phyloP scores from a whole-genome alignment of 2,888 invertebrate species.

The Anagyrus pseudococci region DNA sequence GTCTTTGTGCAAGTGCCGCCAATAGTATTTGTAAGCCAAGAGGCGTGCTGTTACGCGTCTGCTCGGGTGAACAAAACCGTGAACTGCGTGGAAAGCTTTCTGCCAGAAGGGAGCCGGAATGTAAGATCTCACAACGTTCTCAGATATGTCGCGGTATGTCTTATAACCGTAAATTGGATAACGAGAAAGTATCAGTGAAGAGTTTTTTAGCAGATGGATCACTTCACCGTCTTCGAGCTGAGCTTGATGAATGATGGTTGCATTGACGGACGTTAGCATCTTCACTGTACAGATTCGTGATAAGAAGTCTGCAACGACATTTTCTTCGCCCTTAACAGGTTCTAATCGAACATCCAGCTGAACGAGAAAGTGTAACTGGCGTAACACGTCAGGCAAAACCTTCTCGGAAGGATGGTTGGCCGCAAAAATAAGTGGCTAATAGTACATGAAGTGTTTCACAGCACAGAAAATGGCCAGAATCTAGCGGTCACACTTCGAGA shows the following conservation, averaged over 20 bases:
- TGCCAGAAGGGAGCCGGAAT: too few species aligned
- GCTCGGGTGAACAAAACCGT: too few species aligned
- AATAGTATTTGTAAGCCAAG: too few species aligned
- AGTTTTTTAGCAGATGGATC: not conserved
- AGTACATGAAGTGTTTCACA: not conserved
- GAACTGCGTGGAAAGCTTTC: too few species aligned
- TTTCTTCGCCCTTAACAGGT: not conserved
- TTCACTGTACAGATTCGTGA: too few species aligned
- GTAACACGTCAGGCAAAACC: not conserved
- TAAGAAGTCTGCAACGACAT: not conserved
- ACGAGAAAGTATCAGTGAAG: not conserved
- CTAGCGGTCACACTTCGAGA: too few species aligned
- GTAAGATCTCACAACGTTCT: too few species aligned
- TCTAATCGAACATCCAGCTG: not conserved
- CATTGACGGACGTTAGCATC: too few species aligned
- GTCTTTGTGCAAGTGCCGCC: too few species aligned
- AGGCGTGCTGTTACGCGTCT: too few species aligned
- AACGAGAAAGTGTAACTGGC: not conserved
- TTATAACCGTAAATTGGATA: not conserved
- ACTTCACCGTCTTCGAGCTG: not conserved
- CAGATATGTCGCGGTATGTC: not conserved
- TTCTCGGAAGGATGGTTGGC: not conserved
- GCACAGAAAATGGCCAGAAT: not conserved
- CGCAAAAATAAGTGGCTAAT: not conserved
- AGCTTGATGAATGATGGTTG: too few species aligned